These are phyloP conservation scores for Drosophila falleni DNA, from an alignment of 2,888 invertebrate genomes.

Conservation along the genomic window DNA sequence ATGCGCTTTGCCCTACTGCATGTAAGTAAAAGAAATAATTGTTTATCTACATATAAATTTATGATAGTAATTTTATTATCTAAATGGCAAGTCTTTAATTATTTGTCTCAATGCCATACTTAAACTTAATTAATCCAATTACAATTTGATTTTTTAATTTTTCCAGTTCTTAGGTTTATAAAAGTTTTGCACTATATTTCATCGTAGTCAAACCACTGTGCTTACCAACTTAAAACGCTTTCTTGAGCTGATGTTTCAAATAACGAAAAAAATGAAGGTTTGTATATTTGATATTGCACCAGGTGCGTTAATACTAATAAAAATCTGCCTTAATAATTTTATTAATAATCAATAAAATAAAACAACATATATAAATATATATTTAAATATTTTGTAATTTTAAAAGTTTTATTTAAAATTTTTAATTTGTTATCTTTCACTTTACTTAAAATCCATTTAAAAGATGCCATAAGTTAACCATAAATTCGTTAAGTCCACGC, in stretches of 20 bases:
- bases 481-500: neutral
- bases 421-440: neutral
- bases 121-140: no score
- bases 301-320: neutral
- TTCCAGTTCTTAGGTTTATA: neutral
- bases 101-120: no score
- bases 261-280: neutral
- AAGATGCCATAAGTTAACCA: slow-evolving; percentile 1
- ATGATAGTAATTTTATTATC: neutral
- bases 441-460: neutral
- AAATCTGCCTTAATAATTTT: neutral
- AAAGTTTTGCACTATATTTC: neutral
- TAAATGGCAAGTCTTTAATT: no score
- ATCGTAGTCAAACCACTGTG: slow-evolving; percentile 4
- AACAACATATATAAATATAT: neutral
- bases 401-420: neutral
- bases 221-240: neutral
- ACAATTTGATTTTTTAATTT: no score
- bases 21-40: neutral
- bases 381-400: neutral
- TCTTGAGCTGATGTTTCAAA: neutral
- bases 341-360: neutral
- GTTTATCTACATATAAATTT: neutral
- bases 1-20: neutral
- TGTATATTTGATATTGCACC: slow-evolving; percentile 1